These are phyloP conservation scores for Phataginus tetradactyla DNA, from an alignment of 2,797 vertebrate species.

Conservation along the genomic window DNA sequence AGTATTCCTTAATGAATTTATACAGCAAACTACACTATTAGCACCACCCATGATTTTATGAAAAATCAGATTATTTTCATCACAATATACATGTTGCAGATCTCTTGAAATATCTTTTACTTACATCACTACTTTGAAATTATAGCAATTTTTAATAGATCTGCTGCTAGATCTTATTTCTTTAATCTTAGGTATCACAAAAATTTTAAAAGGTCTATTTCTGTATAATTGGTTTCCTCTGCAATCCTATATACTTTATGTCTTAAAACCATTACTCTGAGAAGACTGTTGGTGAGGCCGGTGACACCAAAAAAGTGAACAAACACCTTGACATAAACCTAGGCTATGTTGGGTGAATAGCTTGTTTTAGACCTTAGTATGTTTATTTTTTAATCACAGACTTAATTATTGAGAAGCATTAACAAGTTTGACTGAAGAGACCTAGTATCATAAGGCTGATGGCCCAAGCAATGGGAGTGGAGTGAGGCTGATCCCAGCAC, in stretches of 20 bases:
- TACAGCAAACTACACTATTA: background rate
- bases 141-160: background rate
- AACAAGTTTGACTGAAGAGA: background rate
- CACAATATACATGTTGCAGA: background rate
- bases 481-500: background rate
- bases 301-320: background rate
- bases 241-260: background rate
- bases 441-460: background rate
- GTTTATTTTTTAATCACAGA: slow-evolving; percentile 9
- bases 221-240: background rate
- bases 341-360: background rate
- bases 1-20: slow-evolving; percentile 27
- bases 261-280: background rate
- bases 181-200: background rate
- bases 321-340: background rate
- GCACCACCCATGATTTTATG: background rate
- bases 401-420: background rate
- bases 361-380: background rate
- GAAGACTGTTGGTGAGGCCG: background rate
- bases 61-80: background rate
- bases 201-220: background rate
- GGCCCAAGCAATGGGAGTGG: background rate
- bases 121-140: background rate
- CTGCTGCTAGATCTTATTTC: background rate
- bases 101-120: background rate